Evolutionary conservation across 2,113 vertebrate genomes (phyloP), one percentile per base, ranked within the genome.

Genomic region (Mobula birostris): DNA sequence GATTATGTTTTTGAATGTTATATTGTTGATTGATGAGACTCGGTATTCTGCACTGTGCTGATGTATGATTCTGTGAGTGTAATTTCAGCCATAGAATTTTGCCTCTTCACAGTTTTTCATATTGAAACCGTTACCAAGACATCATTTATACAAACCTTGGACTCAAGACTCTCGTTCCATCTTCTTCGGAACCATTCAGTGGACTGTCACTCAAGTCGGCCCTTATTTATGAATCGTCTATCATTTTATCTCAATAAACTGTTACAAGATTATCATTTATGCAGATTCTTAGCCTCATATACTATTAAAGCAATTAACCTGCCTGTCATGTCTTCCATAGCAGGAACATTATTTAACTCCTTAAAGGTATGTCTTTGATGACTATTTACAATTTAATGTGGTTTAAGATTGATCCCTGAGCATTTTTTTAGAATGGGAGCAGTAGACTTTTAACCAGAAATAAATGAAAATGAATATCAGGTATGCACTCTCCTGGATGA

Each of bases 1-100:
- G 98, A 99, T 99, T 98, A 99, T 97, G 98, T 97, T 98, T 98
- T 97, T 98, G 96, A 97, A 99, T 97, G 97, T 97, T 97, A 97
- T 97, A 97, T 97, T 97, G 70, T 97, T 96, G 97, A 96, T 97
- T 97, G 91, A 93, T 93, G 91, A 93, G 97, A 98, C 98, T 98
- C 98, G 98, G 99, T 98, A 99, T 99, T 99, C 98, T 98, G 98
- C 98, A 98, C 97, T 96, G 96, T 98, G 98, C 99, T 99, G 98
- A 99, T 99, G 98, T 98, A 99, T 99, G 98, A 98, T 99, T 98
- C 97, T 97, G 97, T 95, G 97, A 98, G 98, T 98, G 98, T 98
- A 98, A 99, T 99, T 98, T 97, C 98, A 97, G 97, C 97, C 97
- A 93, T 56, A 93, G 68, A 15, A 74, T 56, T 93, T 93, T 93